Percentiles rank a stretch among this genome's conserved stretches.
These are phyloP conservation scores for Microcebus ravelobensis DNA, from an alignment of 2,113 vertebrate genomes.

Conservation along the genomic window DNA sequence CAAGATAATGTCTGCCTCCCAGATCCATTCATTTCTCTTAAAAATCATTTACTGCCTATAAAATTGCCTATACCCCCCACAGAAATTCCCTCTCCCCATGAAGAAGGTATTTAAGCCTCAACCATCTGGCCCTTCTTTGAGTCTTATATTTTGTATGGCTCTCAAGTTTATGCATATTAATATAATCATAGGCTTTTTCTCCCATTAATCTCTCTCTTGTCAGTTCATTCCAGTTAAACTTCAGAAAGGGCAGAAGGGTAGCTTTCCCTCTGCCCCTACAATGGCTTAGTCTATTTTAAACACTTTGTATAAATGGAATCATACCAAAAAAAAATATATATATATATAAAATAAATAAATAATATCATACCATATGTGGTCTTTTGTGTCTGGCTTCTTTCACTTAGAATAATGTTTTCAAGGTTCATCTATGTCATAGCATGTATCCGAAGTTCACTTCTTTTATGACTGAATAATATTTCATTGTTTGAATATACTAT, in stretches of 20 bases:
- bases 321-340: too few species aligned
- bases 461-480: conserved; percentile 32
- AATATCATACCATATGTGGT: too few species aligned
- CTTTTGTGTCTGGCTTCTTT: not conserved
- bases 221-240: not conserved
- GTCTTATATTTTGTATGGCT: not conserved
- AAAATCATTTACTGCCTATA: not conserved
- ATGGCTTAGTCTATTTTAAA: not conserved
- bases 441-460: not conserved
- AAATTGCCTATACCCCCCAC: not conserved
- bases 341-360: too few species aligned
- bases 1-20: not conserved
- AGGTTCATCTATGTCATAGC: not conserved
- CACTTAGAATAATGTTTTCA: not conserved
- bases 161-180: not conserved
- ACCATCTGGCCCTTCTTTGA: not conserved
- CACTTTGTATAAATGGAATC: conserved; percentile 23
- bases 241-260: not conserved
- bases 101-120: not conserved
- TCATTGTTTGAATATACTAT: not conserved
- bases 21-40: not conserved
- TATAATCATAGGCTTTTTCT: not conserved
- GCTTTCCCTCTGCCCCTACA: not conserved
- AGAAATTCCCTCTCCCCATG: not conserved
- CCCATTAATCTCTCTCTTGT: not conserved